These are phyloP conservation scores for Agrotis segetum DNA, from an alignment of 2,888 invertebrate genomes.

Conservation along the genomic window DNA sequence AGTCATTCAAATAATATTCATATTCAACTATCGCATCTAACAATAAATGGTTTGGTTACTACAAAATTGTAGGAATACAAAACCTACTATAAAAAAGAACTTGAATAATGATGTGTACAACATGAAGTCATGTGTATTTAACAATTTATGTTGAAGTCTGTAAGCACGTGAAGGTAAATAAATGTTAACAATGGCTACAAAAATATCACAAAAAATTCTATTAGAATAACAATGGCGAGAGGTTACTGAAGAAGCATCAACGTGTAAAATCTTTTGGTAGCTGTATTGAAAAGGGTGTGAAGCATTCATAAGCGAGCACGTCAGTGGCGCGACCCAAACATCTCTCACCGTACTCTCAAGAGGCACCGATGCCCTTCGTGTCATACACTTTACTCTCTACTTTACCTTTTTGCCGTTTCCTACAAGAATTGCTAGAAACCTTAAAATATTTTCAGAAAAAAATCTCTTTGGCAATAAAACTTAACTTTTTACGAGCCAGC, in stretches of 20 bases:
- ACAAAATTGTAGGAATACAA: neutral
- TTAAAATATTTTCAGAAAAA: slow-evolving; percentile 72
- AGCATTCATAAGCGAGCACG: slow-evolving; percentile 84
- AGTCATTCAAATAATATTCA: neutral
- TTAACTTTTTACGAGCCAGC: slow-evolving; percentile 68
- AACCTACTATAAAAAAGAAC: neutral
- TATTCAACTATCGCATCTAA: neutral
- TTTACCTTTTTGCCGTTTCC: slow-evolving; percentile 76
- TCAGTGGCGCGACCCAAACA: slow-evolving; percentile 84
- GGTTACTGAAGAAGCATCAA: slow-evolving; percentile 73
- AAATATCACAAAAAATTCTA: slow-evolving; percentile 62
- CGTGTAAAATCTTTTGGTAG: slow-evolving; percentile 74
- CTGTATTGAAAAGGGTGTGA: slow-evolving; percentile 77
- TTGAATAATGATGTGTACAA: neutral
- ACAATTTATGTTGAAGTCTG: slow-evolving; percentile 26
- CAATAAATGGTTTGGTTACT: neutral
- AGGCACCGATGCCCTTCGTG: slow-evolving; percentile 79
- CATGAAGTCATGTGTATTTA: slow-evolving; percentile 6
- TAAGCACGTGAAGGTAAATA: slow-evolving; percentile 37
- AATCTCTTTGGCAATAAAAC: slow-evolving; percentile 68
- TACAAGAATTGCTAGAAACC: slow-evolving; percentile 70
- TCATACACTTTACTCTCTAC: slow-evolving; percentile 78
- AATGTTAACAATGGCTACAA: slow-evolving; percentile 48
- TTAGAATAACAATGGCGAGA: slow-evolving; percentile 72
- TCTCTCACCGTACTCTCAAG: slow-evolving; percentile 83